A percentile compares a stretch with the other conserved stretches of the same genome.
Evolutionary conservation across 1,140 invertebrate genomes (phyloP).

Genomic region (Ceratosolen fusciceps): DNA sequence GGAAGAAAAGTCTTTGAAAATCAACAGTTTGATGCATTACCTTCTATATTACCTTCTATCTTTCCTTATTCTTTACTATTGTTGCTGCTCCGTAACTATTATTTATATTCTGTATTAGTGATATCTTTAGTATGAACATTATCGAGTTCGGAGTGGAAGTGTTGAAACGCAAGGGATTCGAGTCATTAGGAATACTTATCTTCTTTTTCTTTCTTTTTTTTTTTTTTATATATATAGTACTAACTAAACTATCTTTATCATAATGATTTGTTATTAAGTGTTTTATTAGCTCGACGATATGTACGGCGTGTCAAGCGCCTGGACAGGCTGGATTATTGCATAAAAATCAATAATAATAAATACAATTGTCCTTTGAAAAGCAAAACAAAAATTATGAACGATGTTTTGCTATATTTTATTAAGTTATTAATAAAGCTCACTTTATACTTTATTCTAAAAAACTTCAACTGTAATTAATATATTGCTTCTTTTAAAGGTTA

Average conservation of each 20-base stretch:
- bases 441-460: background rate
- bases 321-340: background rate
- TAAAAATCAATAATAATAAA: background rate
- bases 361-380: too few relatives aligned
- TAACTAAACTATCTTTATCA: too few relatives aligned
- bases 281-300: conserved; percentile 19
- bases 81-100: conserved; percentile 16
- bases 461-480: background rate
- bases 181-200: conserved; percentile 10
- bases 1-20: conserved; percentile 6
- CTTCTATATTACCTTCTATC: background rate
- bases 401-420: background rate
- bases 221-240: too few relatives aligned
- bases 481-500: background rate
- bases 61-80: conserved; percentile 12
- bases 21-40: background rate
- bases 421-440: background rate
- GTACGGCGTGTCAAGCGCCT: background rate
- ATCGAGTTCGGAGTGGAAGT: background rate
- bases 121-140: background rate
- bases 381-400: background rate
- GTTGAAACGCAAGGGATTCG: background rate
- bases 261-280: conserved; percentile 3
- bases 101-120: background rate
- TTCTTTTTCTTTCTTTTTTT: too few relatives aligned